Percentiles rank a stretch among this genome's conserved stretches.
phyloP scores from a whole-genome alignment of 1,140 invertebrate species.

The Reticulitermes speratus region DNA sequence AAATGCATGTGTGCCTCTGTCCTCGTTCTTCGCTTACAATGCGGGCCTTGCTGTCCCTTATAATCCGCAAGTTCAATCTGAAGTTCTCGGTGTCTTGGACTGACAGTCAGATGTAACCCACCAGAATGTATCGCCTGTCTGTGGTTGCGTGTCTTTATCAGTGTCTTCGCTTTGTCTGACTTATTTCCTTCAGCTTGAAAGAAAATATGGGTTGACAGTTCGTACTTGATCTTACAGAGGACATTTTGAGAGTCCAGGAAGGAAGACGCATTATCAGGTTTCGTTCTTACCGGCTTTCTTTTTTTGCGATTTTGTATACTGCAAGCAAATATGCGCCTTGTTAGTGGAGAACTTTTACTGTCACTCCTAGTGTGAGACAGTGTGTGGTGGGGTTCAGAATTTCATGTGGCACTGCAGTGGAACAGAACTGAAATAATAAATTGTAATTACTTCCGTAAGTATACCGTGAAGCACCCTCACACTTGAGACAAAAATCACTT shows the following conservation, averaged over 20 bases:
- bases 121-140: not conserved
- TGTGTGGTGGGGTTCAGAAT: too few species aligned
- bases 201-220: not conserved
- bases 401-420: too few species aligned
- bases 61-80: not conserved
- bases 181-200: not conserved
- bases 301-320: not conserved
- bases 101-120: not conserved
- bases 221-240: not conserved
- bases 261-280: not conserved
- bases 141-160: not conserved
- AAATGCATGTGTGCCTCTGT: not conserved
- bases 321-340: too few species aligned
- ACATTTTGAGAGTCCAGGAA: not conserved
- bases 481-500: too few species aligned
- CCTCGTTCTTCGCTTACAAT: not conserved
- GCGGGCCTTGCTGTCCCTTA: not conserved
- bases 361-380: too few species aligned
- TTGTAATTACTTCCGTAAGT: too few species aligned
- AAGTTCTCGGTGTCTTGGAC: not conserved
- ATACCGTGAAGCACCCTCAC: too few species aligned
- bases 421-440: too few species aligned
- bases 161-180: not conserved
- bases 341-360: too few species aligned
- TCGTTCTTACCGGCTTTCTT: not conserved